phyloP scores from a whole-genome alignment of 2,113 vertebrate species.

The Charina bottae region DNA sequence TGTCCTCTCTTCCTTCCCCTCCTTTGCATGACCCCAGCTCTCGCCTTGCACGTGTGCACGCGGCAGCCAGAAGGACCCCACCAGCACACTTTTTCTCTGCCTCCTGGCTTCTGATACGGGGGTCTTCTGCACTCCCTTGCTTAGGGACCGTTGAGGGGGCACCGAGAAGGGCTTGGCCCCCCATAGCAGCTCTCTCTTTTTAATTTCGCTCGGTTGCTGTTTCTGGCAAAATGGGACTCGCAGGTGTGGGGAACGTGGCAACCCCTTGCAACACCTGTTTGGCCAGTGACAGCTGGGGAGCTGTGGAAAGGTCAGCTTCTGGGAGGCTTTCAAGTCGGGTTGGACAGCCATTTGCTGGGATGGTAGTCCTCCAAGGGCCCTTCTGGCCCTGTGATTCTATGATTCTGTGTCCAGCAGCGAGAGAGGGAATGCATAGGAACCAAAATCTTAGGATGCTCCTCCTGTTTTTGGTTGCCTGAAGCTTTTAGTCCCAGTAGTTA shows the following conservation, averaged over 20 bases:
- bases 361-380: no score
- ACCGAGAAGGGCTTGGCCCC: neutral
- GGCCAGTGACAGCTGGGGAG: neutral
- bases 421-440: no score
- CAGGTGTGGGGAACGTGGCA: no score
- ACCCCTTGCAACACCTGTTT: neutral
- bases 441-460: no score
- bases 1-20: conserved; percentile 42
- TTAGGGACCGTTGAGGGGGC: neutral
- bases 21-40: neutral
- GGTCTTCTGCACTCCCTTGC: neutral
- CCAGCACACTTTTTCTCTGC: conserved; percentile 38
- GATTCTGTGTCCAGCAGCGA: no score
- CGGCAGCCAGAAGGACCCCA: conserved; percentile 57
- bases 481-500: no score
- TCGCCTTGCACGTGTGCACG: conserved; percentile 48
- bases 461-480: no score
- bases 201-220: neutral
- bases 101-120: neutral
- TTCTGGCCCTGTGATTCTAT: no score
- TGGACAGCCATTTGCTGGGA: no score
- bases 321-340: no score
- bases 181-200: fast-evolving
- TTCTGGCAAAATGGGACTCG: neutral
- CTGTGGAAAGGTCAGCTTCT: no score